Base-by-base conservation (phyloP, 2,888 invertebrate genomes). In the Drosophila hamatofila region DNA sequence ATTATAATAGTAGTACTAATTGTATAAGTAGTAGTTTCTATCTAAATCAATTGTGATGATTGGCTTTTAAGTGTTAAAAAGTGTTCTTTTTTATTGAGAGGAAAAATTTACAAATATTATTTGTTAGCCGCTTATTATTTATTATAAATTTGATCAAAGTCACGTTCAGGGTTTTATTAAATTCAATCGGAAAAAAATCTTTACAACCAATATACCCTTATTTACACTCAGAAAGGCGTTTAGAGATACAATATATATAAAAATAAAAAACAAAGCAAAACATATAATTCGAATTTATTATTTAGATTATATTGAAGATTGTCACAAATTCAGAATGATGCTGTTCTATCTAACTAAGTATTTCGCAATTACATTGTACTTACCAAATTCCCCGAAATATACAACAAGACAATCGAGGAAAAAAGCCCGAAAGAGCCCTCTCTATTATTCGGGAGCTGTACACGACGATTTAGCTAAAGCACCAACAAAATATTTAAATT, bases 401-500 rank as follows among this genome's bases (percentile, higher is more conserved):
- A 16, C 21, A 12, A 18, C 12, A 8, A 18, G 27, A 30, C 21
- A 25, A 39, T 37, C 1, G 35, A 16, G 25, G 21, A 16, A 12
- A 11, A 8, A 7, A n/a, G n/a, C n/a, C n/a, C n/a, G 0, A 27
- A 3, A 30, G 30, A 52, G 35, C 14, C 27, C 11, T 16, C 35
- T 61, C n/a, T n/a, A 39, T 51, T 51, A 21, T n/a, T 18, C 27
- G n/a, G 27, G n/a, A 21, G 51, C 58, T 82, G 55, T 72, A 42
- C 51, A 39, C 46, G 21, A 37, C 58, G 57, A 56, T 51, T 49
- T 52, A 59, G 55, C 77, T 57, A 56, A 16, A 18, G 54, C 61
- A 65, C 62, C 83, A 59, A 44, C 55, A 39, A 62, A 80, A 72
- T 83, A 88, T 83, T 83, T 88, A 57, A 83, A 83, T 88, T 77